These are phyloP conservation scores for Orius laevigatus DNA, from an alignment of 1,140 invertebrate species.

Conservation along the genomic window DNA sequence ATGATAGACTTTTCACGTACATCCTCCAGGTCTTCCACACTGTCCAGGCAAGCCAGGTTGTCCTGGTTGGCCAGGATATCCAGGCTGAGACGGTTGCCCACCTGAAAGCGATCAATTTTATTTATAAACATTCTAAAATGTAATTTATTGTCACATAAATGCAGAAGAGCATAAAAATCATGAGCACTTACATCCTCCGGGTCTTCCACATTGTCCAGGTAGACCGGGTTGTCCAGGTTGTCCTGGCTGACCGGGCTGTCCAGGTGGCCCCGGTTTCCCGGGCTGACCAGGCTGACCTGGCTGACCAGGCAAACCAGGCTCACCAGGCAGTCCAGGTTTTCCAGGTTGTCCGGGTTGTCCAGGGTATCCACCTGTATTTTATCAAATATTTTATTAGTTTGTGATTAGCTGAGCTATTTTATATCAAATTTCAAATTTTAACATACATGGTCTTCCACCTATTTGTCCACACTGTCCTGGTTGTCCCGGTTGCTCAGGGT, in stretches of 20 bases:
- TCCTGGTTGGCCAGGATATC: slow-evolving; percentile 18
- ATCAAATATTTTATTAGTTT: no score
- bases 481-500: slow-evolving; percentile 15
- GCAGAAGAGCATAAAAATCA: slow-evolving; percentile 20
- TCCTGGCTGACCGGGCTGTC: slow-evolving; percentile 17
- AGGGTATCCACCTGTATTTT: slow-evolving; percentile 13
- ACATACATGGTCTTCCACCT: no score
- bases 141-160: slow-evolving; percentile 19
- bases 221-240: slow-evolving; percentile 19
- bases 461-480: slow-evolving; percentile 7
- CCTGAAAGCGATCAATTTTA: no score
- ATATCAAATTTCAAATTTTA: no score
- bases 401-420: no score
- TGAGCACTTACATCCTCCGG: slow-evolving; percentile 18
- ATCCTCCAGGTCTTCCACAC: neutral
- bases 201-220: slow-evolving; percentile 18
- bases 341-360: slow-evolving; percentile 17
- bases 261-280: slow-evolving; percentile 16
- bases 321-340: slow-evolving; percentile 18
- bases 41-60: slow-evolving; percentile 22
- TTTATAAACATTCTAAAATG: slow-evolving; percentile 18
- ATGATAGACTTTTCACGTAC: slow-evolving; percentile 3
- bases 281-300: slow-evolving; percentile 17
- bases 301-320: slow-evolving; percentile 12
- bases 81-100: no score